Conservation (phyloP, 2,113 vertebrate species). For the Plestiodon gilberti region DNA sequence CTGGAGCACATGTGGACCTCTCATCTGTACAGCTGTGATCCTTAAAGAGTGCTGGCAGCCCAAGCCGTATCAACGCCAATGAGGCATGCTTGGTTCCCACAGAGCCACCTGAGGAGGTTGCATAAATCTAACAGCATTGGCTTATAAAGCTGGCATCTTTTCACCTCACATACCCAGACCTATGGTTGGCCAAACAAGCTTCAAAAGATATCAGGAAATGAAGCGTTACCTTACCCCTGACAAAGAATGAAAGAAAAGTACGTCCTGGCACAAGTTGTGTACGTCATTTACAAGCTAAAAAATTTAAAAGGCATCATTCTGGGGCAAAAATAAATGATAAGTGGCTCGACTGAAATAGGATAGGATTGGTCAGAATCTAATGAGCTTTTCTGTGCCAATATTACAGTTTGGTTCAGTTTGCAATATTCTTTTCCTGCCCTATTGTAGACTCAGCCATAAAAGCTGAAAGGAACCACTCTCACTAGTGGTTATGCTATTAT, state of each 20-base stretch:
- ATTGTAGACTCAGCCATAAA: neutral
- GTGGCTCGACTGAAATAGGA: neutral
- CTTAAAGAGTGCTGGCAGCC: neutral
- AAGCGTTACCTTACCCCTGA: neutral
- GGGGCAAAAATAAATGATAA: neutral
- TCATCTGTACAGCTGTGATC: slow-evolving; percentile 5
- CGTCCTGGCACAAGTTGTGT: neutral
- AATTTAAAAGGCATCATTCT: neutral
- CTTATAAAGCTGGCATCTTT: neutral
- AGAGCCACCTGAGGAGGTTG: neutral
- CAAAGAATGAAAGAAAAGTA: neutral
- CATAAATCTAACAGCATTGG: slow-evolving; percentile 4
- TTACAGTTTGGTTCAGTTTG: neutral
- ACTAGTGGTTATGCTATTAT: neutral
- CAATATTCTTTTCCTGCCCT: neutral
- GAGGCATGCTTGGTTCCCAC: slow-evolving; percentile 7
- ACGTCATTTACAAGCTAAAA: neutral
- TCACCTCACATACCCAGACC: neutral
- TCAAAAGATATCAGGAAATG: neutral
- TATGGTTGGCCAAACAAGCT: neutral
- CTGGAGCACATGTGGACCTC: neutral
- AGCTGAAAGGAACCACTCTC: neutral
- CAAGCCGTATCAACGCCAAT: neutral
- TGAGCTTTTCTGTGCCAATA: neutral
- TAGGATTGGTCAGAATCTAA: neutral